Evolutionary conservation across 2,113 vertebrate genomes (phyloP), one percentile per base, ranked within the genome.

Genomic region (Rhynchomys soricoides): DNA sequence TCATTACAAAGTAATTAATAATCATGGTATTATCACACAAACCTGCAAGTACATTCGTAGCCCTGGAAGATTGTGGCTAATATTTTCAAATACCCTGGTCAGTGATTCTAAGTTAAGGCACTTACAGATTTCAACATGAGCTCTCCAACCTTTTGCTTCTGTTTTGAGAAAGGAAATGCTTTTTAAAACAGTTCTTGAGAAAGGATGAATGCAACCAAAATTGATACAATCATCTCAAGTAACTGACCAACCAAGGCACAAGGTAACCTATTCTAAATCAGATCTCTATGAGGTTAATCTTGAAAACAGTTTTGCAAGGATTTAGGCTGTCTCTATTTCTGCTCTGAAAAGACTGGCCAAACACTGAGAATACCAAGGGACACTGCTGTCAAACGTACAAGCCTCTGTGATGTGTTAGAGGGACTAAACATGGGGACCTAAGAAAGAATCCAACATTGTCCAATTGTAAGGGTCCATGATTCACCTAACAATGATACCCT

Each of bases 161-260:
- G 40, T 64, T 94, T 94, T 82, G 34, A 59, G 21, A 86, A 95
- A 85, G 40, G 26, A 66, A 57, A 40, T 9, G 64, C 10, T 86
- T 3, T 68, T 86, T 75, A 89, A 86, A 97, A 87, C 9, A 83
- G 26, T 71, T 94, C 50, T 91, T 93, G 19, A 95, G 68, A 45
- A 93, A 89, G 40, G 48, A 93, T 45, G n/a, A 57, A 91, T 48
- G 24, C 29, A 82, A 26, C 37, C 43, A 66, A 43, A 64, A 11
- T 68, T 73, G 50, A 4, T 94, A 86, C 11, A 10, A 85, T 68
- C 31, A 74, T 75, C 62, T 96, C 48, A 88, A 62, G 34, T 45
- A 81, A 62, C 5, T 57, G 50, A 90, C 34, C 9, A 86, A 90
- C 34, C 62, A 88, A 90, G 40, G 31, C 21, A 50, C n/a, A 40